phyloP scores from a whole-genome alignment of 2,888 invertebrate species.

The Amblyjoppa proteus region DNA sequence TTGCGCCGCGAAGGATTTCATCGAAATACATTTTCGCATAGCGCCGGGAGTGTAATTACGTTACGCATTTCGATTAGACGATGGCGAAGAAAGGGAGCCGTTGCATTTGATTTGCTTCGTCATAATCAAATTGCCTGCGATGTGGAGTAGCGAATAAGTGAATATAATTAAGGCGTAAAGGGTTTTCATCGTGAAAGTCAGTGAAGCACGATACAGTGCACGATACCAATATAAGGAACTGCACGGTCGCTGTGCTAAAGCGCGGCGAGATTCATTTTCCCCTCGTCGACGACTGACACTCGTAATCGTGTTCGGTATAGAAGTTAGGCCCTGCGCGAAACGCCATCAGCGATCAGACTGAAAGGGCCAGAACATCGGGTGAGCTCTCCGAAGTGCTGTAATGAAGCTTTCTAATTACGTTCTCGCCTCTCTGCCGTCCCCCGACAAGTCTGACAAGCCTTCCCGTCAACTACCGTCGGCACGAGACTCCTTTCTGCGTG shows the following conservation, averaged over 20 bases:
- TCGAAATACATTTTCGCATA: neutral
- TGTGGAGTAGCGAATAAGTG: slow-evolving; percentile 31
- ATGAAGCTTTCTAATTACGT: slow-evolving; percentile 71
- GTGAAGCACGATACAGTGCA: neutral
- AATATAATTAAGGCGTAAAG: slow-evolving; percentile 43
- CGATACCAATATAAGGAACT: slow-evolving; percentile 1
- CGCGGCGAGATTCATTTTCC: slow-evolving; percentile 21
- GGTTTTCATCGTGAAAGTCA: slow-evolving; percentile 27
- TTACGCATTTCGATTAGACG: neutral
- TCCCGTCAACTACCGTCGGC: slow-evolving; percentile 29
- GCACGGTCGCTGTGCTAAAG: neutral
- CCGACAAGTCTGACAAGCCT: slow-evolving; percentile 32
- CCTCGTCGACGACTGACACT: slow-evolving; percentile 51
- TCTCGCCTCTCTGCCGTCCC: slow-evolving; percentile 53
- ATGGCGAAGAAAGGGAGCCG: neutral
- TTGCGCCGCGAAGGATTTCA: neutral
- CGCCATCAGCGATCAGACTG: slow-evolving; percentile 56
- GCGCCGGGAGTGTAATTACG: neutral
- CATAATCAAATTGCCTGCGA: slow-evolving; percentile 31
- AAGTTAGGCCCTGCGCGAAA: slow-evolving; percentile 66
- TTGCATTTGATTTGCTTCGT: slow-evolving; percentile 30
- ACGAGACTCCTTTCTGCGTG: neutral
- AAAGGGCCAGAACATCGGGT: slow-evolving; percentile 50
- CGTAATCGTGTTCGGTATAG: slow-evolving; percentile 66
- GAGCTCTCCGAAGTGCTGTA: slow-evolving; percentile 63